Conservation (phyloP, 2,797 vertebrate species). For the Pelobates cultripes region DNA sequence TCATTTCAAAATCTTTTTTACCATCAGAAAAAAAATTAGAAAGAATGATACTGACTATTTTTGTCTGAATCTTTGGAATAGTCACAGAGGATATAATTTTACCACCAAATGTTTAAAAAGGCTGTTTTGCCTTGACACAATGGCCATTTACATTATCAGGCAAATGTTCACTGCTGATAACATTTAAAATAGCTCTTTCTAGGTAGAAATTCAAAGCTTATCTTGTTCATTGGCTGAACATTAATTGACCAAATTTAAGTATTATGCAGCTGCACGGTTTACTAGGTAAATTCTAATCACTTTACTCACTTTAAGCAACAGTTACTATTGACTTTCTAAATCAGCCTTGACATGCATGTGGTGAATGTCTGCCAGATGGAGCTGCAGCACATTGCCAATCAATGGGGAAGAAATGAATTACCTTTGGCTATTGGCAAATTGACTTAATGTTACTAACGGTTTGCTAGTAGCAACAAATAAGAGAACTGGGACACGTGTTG, state of each 20-base stretch:
- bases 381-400: slow-evolving; percentile 1
- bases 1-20: too few relatives aligned
- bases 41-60: too few relatives aligned
- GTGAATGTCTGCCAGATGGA: slow-evolving; percentile 14
- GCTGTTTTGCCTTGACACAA: too few relatives aligned
- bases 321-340: background rate
- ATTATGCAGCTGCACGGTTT: background rate
- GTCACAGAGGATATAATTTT: too few relatives aligned
- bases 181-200: too few relatives aligned
- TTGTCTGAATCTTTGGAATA: too few relatives aligned
- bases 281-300: background rate
- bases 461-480: background rate
- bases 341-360: background rate
- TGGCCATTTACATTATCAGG: too few relatives aligned
- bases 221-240: background rate
- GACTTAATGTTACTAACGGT: slow-evolving; percentile 10
- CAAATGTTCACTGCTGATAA: too few relatives aligned
- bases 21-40: too few relatives aligned
- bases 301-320: background rate
- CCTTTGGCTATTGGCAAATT: slow-evolving; percentile 4
- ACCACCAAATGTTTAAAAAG: too few relatives aligned
- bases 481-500: background rate
- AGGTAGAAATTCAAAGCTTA: too few relatives aligned
- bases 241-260: background rate
- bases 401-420: slow-evolving; percentile 17